A percentile compares a stretch with the other conserved stretches of the same genome.
phyloP scores from a whole-genome alignment of 2,113 vertebrate species.

The Perca fluviatilis region DNA sequence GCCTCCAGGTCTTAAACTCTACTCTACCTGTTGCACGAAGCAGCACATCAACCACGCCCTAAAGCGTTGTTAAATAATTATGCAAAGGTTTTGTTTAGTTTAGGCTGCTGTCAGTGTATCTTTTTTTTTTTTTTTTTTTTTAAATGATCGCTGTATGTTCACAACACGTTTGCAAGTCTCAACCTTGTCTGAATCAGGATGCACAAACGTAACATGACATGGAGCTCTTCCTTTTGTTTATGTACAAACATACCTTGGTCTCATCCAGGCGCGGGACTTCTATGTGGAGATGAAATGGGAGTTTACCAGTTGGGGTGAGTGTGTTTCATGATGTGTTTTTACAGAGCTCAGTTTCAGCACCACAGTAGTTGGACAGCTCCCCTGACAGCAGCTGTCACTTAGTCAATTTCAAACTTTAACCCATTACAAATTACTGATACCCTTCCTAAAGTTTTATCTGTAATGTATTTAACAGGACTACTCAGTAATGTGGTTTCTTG shows the following conservation, averaged over 20 bases:
- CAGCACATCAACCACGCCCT: background rate
- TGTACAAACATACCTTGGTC: background rate
- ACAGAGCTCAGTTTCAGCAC: conserved; percentile 78
- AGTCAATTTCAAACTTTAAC: background rate
- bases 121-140: background rate
- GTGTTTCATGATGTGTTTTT: conserved; percentile 3
- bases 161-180: background rate
- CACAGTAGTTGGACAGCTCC: conserved; percentile 74
- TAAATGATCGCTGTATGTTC: background rate
- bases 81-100: too few species aligned
- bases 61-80: background rate
- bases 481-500: background rate
- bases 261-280: conserved; percentile 91
- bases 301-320: conserved; percentile 98
- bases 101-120: too few species aligned
- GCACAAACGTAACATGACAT: background rate
- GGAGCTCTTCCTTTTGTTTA: background rate
- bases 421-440: background rate
- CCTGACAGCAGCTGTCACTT: conserved; percentile 9
- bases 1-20: background rate
- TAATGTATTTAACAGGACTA: background rate
- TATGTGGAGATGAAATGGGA: conserved; percentile 99
- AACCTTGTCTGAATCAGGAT: background rate
- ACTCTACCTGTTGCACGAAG: background rate
- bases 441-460: background rate